A percentile compares a stretch with the other conserved stretches of the same genome.
Evolutionary conservation across 2,888 invertebrate species (phyloP).

Genomic region (Chouioia cunea): DNA sequence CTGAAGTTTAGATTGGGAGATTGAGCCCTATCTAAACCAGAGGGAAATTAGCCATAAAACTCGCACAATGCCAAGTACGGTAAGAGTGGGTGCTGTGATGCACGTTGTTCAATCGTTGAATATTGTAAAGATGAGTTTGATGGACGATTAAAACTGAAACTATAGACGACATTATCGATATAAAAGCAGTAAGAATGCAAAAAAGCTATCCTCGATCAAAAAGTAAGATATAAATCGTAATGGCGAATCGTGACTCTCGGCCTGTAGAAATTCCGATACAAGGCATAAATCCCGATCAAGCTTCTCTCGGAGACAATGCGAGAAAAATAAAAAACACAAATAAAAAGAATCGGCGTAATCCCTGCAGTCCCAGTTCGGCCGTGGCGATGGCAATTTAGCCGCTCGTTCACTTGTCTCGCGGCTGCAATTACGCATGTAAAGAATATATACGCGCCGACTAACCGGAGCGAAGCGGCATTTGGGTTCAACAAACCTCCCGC

Average conservation of each 20-base stretch:
- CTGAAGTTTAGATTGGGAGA: no score
- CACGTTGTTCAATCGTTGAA: no score
- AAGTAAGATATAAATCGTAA: slow-evolving; percentile 7
- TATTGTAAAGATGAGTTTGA: no score
- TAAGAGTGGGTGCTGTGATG: no score
- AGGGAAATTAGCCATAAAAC: no score
- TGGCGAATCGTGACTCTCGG: slow-evolving; percentile 2
- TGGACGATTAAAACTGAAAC: no score
- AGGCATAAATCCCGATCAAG: slow-evolving; percentile 36
- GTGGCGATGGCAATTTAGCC: slow-evolving; percentile 11
- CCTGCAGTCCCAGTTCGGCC: background rate
- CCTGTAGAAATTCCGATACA: slow-evolving; percentile 14
- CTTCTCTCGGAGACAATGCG: background rate
- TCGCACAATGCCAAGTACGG: no score
- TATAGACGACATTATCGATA: no score
- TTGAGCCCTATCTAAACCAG: no score
- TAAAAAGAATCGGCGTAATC: slow-evolving; percentile 15
- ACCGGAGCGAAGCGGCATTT: no score
- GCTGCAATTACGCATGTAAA: slow-evolving; percentile 43
- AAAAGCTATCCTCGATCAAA: no score
- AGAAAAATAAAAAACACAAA: slow-evolving; percentile 1
- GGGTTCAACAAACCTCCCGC: slow-evolving; percentile 39
- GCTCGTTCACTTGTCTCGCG: background rate
- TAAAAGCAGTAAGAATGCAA: no score
- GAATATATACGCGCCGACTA: slow-evolving; percentile 10